Evolutionary conservation across 2,888 invertebrate species (phyloP), one percentile per base, ranked within the genome.

Genomic region (Tinea pellionella): DNA sequence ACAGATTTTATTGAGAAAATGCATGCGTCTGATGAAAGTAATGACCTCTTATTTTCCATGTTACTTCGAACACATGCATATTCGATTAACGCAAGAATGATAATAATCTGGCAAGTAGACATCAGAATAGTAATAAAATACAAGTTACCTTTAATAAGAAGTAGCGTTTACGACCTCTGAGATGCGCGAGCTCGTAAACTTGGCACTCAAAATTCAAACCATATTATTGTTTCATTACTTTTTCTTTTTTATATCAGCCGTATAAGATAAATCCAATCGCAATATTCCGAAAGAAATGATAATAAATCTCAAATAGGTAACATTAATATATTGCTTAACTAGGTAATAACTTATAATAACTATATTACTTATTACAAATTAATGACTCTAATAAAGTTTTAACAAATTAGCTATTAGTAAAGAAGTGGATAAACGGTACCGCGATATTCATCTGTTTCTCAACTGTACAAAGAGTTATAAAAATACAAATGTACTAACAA

Each of bases 121-220:
- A 55, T 55, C 55, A 55, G 55, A 55, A 55, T 16, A 32, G 57
- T 57, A 57, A 57, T 57, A 57, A 57, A 57, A 57, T 57, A 57
- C 57, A 57, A 57, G 57, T 57, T 59, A 47, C 59, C 59, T 59
- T 47, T 59, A 59, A 59, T 59, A 59, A 59, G 59, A 47, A 47
- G 47, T 43, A 42, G 59, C 59, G 15, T 59, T 59, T 59, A 59
- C 59, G 59, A 59, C 29, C 59, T 24, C 47, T n/a, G 30, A 59
- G 59, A 59, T 43, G 59, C 43, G 43, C 59, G 41, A 15, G 43
- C 47, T 59, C 59, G 43, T 59, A 59, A 59, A 59, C 42, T 59
- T 30, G 59, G 59, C 59, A 59, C 59, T 59, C 47, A 59, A 43
- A 59, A 43, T 59, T 59, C 59, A 43, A 59, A 19, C 24, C 43